These are phyloP conservation scores for Diadegma fenestrale DNA, from an alignment of 2,888 invertebrate genomes.

Conservation along the genomic window DNA sequence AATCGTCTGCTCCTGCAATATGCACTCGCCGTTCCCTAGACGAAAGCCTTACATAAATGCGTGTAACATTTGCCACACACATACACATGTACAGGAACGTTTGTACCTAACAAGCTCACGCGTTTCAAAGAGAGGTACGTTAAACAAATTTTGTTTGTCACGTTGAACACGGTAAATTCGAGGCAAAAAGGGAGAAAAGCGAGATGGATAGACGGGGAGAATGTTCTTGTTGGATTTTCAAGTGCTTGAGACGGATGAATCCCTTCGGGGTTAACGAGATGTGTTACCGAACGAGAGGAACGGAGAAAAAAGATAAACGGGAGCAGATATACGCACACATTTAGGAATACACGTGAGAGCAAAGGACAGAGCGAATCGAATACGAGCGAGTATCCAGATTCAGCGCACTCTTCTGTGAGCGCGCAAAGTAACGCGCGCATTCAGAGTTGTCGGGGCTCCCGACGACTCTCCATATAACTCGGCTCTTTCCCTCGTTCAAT, in stretches of 20 bases:
- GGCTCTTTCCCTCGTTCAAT: conserved; percentile 53
- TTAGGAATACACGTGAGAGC: conserved; percentile 6
- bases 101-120: not conserved
- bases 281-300: conserved; percentile 49
- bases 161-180: conserved; percentile 48
- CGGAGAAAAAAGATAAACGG: conserved; percentile 38
- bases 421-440: conserved; percentile 46
- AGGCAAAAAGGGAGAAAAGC: conserved; percentile 25
- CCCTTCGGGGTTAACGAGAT: conserved; percentile 55
- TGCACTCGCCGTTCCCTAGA: conserved; percentile 15
- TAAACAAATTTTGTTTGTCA: conserved; percentile 59
- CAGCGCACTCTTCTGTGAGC: conserved; percentile 50
- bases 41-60: not conserved
- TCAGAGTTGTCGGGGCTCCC: conserved; percentile 41
- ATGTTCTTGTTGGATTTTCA: conserved; percentile 24
- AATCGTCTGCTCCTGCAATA: conserved; percentile 22
- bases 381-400: conserved; percentile 56
- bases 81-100: not conserved
- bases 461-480: conserved; percentile 53
- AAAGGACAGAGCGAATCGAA: conserved; percentile 39
- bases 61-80: not conserved
- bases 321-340: not conserved
- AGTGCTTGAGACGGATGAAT: conserved; percentile 43
- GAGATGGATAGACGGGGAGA: conserved; percentile 36
- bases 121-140: conserved; percentile 22